Percentiles rank a stretch among this genome's conserved stretches.
These are phyloP conservation scores for Caenorhabditis uteleia DNA, from an alignment of 2,888 invertebrate genomes.

Conservation along the genomic window DNA sequence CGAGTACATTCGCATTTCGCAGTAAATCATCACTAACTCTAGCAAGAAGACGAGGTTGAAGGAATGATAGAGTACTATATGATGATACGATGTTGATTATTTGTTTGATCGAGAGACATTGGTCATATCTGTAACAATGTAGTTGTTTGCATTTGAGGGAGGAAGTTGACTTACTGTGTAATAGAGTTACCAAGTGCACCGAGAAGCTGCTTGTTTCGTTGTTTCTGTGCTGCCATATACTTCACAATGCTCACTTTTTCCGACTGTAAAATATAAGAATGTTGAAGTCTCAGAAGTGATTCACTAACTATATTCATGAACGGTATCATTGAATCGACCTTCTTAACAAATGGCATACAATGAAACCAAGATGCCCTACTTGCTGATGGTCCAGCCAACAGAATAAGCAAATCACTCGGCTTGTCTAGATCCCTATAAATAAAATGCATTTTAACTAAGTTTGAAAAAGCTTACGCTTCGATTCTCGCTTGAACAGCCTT, in stretches of 20 bases:
- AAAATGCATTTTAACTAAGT: not conserved
- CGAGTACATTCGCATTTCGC: conserved; percentile 23
- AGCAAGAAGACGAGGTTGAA: conserved; percentile 4
- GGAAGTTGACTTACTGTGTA: not conserved
- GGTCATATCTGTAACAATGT: conserved; percentile 1
- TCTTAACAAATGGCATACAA: conserved; percentile 3
- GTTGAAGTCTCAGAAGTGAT: not conserved
- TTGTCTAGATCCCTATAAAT: conserved; percentile 22
- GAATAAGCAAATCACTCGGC: conserved; percentile 8
- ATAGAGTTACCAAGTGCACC: conserved; percentile 8
- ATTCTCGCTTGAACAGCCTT: not conserved
- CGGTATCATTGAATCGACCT: conserved; percentile 8
- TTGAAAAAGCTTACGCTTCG: not conserved
- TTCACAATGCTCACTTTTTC: conserved; percentile 21
- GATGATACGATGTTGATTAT: conserved; percentile 13
- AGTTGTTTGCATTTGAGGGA: not conserved
- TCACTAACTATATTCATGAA: conserved; percentile 8
- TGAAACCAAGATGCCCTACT: conserved; percentile 17
- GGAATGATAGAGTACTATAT: conserved; percentile 8
- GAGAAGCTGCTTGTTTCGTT: conserved; percentile 14
- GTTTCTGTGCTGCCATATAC: conserved; percentile 12
- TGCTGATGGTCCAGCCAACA: conserved; percentile 4
- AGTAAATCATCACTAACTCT: conserved; percentile 16
- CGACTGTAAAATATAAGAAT: not conserved
- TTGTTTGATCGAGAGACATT: conserved; percentile 18